These are phyloP conservation scores for Melozone crissalis DNA, from an alignment of 2,113 vertebrate genomes.

Conservation along the genomic window DNA sequence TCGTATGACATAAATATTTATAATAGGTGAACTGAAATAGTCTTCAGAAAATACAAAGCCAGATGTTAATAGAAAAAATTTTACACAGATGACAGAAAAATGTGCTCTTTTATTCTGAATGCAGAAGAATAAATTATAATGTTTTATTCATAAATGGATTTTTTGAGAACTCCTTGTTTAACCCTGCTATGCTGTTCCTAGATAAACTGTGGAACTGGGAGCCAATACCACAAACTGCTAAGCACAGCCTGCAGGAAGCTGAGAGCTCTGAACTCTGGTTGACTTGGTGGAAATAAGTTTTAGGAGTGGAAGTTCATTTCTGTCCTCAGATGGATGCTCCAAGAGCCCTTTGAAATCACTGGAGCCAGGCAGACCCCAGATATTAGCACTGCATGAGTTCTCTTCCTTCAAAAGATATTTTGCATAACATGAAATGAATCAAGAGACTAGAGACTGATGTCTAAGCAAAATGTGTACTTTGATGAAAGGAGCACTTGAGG, in stretches of 20 bases:
- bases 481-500: background rate
- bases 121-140: background rate
- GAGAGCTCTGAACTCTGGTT: background rate
- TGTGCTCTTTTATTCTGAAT: background rate
- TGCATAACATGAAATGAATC: background rate
- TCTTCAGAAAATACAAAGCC: slow-evolving; percentile 15
- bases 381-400: background rate
- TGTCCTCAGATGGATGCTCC: background rate
- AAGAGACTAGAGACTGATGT: background rate
- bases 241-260: background rate
- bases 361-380: background rate
- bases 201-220: background rate
- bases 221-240: background rate
- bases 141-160: slow-evolving; percentile 19
- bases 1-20: slow-evolving; percentile 49
- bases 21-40: slow-evolving; percentile 1
- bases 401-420: background rate
- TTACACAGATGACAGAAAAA: background rate
- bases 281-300: background rate
- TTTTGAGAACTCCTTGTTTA: slow-evolving; percentile 6
- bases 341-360: background rate
- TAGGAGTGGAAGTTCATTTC: background rate
- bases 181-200: background rate
- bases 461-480: background rate
- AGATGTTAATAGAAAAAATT: background rate